Percentiles rank a stretch among this genome's conserved stretches.
Evolutionary conservation across 2,888 invertebrate genomes (phyloP).

Genomic region (Macropis europaea): DNA sequence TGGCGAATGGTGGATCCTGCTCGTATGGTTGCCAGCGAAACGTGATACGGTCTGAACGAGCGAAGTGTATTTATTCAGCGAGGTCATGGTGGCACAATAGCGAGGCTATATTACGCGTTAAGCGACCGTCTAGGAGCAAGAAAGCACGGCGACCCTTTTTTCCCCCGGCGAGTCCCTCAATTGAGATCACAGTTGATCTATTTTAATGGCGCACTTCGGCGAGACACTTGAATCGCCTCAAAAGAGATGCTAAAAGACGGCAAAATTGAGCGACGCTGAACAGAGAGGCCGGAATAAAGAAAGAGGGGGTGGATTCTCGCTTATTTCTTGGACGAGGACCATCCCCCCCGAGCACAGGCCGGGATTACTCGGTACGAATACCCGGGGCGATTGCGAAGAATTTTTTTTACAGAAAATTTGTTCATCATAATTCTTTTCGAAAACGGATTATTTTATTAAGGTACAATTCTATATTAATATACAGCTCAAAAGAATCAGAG

Average conservation of each 20-base stretch:
- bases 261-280: constrained; percentile 47
- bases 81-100: constrained; percentile 23
- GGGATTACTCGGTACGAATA: constrained; percentile 32
- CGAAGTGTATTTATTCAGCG: constrained; percentile 28
- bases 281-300: constrained; percentile 35
- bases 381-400: constrained; percentile 9
- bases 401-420: too few relatives aligned
- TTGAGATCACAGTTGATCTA: constrained; percentile 43
- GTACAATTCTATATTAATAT: too few relatives aligned
- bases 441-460: too few relatives aligned
- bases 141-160: constrained; percentile 36
- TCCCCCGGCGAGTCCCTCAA: constrained; percentile 24
- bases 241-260: constrained; percentile 49
- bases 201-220: constrained; percentile 59
- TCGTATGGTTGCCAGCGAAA: neutral
- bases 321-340: constrained; percentile 38
- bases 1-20: too few relatives aligned
- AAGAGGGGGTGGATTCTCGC: constrained; percentile 16
- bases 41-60: constrained; percentile 6
- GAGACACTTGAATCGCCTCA: constrained; percentile 39
- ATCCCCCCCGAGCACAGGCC: constrained; percentile 30
- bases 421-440: too few relatives aligned
- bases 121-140: constrained; percentile 19
- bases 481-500: too few relatives aligned
- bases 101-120: constrained; percentile 24